phyloP scores from a whole-genome alignment of 2,888 invertebrate genomes.

The Cyrtodaria siliqua region DNA sequence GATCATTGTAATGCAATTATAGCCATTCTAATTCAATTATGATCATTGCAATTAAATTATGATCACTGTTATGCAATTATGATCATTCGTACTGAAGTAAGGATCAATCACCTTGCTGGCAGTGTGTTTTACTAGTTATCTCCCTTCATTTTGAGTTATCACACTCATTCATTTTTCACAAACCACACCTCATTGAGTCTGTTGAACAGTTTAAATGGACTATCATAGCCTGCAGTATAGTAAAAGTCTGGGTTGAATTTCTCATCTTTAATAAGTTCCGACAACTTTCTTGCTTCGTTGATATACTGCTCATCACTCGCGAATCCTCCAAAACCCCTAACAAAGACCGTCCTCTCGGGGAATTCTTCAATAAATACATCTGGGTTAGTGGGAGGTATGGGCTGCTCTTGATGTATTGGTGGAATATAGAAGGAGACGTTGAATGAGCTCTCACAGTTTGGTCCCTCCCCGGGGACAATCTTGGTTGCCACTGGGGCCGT shows the following conservation, averaged over 20 bases:
- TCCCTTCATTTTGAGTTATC: no score
- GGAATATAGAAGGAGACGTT: constrained; percentile 79
- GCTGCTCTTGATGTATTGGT: constrained; percentile 61
- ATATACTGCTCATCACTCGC: constrained; percentile 71
- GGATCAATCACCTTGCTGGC: no score
- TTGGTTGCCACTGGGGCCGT: constrained; percentile 78
- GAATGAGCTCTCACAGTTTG: constrained; percentile 78
- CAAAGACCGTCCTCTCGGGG: constrained; percentile 68
- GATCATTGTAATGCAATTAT: no score
- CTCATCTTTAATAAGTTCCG: constrained; percentile 53
- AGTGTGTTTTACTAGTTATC: no score
- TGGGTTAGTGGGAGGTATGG: constrained; percentile 70
- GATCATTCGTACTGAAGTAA: no score
- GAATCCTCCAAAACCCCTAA: constrained; percentile 74
- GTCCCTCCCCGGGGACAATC: constrained; percentile 75
- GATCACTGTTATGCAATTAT: no score
- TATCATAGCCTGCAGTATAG: constrained; percentile 84
- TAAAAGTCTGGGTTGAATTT: constrained; percentile 67
- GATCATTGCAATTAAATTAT: no score
- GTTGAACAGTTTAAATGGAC: constrained; percentile 83
- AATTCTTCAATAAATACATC: constrained; percentile 70
- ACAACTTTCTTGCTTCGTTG: constrained; percentile 63
- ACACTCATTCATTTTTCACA: constrained; percentile 43
- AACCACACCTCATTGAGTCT: constrained; percentile 85
- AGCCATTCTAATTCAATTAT: no score